Evolutionary conservation across 2,888 invertebrate genomes (phyloP), one percentile per base, ranked within the genome.

Genomic region (Torymus aiolomorphi): DNA sequence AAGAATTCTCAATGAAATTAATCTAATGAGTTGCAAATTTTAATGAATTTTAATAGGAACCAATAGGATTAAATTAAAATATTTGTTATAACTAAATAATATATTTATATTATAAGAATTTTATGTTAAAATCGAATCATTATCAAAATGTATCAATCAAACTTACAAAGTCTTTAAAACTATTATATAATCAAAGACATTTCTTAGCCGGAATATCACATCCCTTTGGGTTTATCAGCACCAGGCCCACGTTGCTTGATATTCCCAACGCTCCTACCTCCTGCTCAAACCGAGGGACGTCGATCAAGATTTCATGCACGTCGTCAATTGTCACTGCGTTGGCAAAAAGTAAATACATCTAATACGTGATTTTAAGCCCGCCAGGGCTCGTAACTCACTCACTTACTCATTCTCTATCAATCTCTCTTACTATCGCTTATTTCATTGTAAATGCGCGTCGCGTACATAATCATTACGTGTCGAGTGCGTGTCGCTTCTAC

Each of bases 241-340:
- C 72, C 59, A 66, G 52, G 24, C 42, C 42, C 16, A 66, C 52
- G 62, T 61, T 42, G 56, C 14, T 51, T 42, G 42, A 42, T 61
- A 51, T 66, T n/a, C 66, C 54, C 20, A 52, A 56, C 67, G 31
- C 66, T 73, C 8, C 42, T 42, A 42, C 42, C 42, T 42, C 42
- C 49, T 57, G 31, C 69, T 80, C n/a, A 20, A 74, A 76, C 52
- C n/a, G 57, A 75, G 62, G 20, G 67, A 63, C 75, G 52, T 78
- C 16, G 75, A 81, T 81, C 81, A 67, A 81, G 56, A 72, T 75
- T 81, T 81, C 75, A 81, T 51, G 78, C 81, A 78, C 78, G 72
- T 76, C 20, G 63, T 72, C 78, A 76, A 81, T 78, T 72, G 81
- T 78, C 67, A 72, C 52, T 67, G 42, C 62, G 24, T 57, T 75